phyloP scores from a whole-genome alignment of 2,797 vertebrate species.

The Gallirallus australis region DNA sequence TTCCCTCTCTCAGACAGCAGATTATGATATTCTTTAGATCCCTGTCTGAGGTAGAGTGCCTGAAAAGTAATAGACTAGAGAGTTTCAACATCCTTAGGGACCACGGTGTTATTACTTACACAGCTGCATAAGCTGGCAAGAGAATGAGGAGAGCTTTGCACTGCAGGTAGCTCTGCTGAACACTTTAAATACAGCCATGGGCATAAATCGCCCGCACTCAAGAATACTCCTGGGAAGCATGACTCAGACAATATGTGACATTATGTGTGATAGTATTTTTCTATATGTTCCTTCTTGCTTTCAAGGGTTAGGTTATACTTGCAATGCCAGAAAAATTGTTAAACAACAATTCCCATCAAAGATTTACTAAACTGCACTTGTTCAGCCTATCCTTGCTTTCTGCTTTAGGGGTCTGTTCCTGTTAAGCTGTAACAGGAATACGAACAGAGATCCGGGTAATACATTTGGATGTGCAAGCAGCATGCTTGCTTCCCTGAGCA shows the following conservation, averaged over 20 bases:
- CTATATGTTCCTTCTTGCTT: neutral
- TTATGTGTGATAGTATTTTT: neutral
- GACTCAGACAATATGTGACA: conserved; percentile 5
- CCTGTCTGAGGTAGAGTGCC: neutral
- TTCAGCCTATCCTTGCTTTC: neutral
- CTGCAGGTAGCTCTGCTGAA: neutral
- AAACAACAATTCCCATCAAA: neutral
- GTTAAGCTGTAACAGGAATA: neutral
- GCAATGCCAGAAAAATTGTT: neutral
- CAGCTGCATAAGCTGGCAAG: neutral
- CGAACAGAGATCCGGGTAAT: neutral
- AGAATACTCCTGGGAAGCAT: neutral
- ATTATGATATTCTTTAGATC: neutral
- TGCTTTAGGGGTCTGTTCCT: neutral
- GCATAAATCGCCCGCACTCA: neutral
- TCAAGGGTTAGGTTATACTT: neutral
- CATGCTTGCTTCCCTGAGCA: neutral
- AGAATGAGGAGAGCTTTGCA: neutral
- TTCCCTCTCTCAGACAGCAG: neutral
- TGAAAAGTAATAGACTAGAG: neutral
- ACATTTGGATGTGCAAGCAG: neutral
- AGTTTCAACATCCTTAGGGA: neutral
- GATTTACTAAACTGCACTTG: neutral
- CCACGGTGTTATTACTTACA: neutral
- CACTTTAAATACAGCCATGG: neutral